Percentiles rank a stretch among this genome's conserved stretches.
phyloP scores from a whole-genome alignment of 2,113 vertebrate species.

The Nothocercus julius region DNA sequence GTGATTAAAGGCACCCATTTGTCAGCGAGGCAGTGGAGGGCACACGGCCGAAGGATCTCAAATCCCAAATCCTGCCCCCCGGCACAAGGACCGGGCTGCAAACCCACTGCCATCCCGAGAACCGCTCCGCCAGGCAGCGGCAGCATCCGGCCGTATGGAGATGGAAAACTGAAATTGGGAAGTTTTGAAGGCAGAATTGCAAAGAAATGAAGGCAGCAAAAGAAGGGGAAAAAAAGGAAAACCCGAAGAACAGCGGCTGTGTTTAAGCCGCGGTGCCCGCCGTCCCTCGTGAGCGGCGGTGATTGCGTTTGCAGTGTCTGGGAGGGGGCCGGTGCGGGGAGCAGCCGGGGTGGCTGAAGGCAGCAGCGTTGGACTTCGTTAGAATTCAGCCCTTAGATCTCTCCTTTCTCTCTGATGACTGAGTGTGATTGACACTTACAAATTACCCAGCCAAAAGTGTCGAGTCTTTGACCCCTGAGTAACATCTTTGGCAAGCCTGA shows the following conservation, averaged over 20 bases:
- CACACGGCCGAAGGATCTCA: no score
- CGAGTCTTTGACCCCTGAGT: slow-evolving; percentile 97
- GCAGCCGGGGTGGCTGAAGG: slow-evolving; percentile 8
- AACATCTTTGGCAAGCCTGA: slow-evolving; percentile 92
- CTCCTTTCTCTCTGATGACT: slow-evolving; percentile 84
- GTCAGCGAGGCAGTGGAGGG: not conserved
- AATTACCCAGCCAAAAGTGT: slow-evolving; percentile 98
- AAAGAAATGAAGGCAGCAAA: not conserved
- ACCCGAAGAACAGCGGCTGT: not conserved
- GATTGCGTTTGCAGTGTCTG: not conserved
- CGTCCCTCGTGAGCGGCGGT: not conserved
- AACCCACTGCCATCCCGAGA: fast-evolving
- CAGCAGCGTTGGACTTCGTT: slow-evolving; percentile 61
- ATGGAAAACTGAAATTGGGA: not conserved
- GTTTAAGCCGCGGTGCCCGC: not conserved
- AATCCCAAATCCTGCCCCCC: not conserved
- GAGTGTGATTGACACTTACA: slow-evolving; percentile 99
- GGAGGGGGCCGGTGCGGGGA: not conserved
- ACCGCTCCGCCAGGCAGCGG: not conserved
- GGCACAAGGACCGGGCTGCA: not conserved
- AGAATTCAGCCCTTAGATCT: slow-evolving; percentile 75
- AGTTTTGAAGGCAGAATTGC: not conserved
- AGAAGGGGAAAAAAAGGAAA: no score
- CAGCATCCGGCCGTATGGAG: no score
- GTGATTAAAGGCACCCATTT: not conserved